Evolutionary conservation across 2,888 invertebrate genomes (phyloP).

Genomic region (Cepaea hortensis): DNA sequence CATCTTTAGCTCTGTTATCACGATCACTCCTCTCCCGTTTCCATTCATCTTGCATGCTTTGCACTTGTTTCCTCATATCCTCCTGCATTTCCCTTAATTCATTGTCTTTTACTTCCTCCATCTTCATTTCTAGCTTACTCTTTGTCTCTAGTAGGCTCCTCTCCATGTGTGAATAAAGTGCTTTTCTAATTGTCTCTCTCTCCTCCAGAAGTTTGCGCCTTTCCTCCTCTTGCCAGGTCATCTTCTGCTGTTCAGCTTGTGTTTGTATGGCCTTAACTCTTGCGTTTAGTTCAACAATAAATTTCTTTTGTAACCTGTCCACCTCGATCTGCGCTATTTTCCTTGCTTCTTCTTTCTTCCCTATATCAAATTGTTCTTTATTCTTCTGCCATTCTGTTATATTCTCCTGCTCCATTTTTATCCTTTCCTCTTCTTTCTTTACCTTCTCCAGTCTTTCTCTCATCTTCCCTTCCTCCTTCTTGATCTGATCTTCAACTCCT

Average conservation of each 20-base stretch:
- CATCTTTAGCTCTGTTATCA: not conserved
- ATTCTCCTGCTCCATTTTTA: not conserved
- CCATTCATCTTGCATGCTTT: conserved; percentile 36
- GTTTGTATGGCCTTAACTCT: conserved; percentile 41
- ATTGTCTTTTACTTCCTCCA: not conserved
- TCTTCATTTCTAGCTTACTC: conserved; percentile 24
- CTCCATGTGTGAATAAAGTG: not conserved
- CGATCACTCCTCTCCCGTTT: conserved; percentile 23
- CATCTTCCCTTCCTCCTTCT: not conserved
- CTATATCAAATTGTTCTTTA: not conserved
- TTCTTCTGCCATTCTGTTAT: not conserved
- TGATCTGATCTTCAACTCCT: conserved; percentile 25
- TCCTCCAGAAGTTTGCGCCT: conserved; percentile 25
- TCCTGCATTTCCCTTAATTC: conserved; percentile 25
- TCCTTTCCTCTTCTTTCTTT: not conserved
- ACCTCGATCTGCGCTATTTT: conserved; percentile 32
- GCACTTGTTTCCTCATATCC: conserved; percentile 34
- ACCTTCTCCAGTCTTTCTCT: not conserved
- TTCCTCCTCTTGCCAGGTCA: conserved; percentile 28
- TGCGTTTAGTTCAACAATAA: conserved; percentile 35
- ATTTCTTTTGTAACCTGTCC: conserved; percentile 22
- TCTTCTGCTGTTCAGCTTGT: conserved; percentile 28
- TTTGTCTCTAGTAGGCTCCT: not conserved
- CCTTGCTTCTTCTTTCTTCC: conserved; percentile 26
- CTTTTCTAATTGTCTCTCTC: not conserved